These are phyloP conservation scores for Okapia johnstoni DNA, from an alignment of 2,113 vertebrate genomes.

Conservation along the genomic window DNA sequence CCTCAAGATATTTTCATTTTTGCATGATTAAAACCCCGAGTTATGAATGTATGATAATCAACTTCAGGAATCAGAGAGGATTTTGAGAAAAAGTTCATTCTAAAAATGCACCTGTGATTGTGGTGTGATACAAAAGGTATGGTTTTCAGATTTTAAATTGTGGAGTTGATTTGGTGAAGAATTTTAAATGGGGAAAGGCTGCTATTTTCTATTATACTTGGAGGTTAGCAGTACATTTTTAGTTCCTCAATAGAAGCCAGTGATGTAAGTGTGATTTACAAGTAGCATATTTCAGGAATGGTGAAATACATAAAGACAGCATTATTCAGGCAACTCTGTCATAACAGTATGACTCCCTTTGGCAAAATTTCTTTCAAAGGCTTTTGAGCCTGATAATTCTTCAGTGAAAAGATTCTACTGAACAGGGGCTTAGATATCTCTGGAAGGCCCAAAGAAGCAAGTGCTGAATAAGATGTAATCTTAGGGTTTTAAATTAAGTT, in stretches of 20 bases:
- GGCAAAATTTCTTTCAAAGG: constrained; percentile 38
- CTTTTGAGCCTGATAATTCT: constrained; percentile 40
- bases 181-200: background rate
- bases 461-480: constrained; percentile 17
- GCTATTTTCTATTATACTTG: constrained; percentile 7
- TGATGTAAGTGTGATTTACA: constrained; percentile 28
- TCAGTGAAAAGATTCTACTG: background rate
- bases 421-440: background rate
- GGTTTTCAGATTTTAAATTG: background rate
- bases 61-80: background rate
- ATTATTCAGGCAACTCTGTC: constrained; percentile 40
- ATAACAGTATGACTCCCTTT: background rate
- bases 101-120: background rate
- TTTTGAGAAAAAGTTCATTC: background rate
- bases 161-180: background rate
- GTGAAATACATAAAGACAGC: background rate
- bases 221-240: background rate
- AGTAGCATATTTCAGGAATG: background rate
- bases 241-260: background rate
- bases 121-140: background rate
- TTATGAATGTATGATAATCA: background rate
- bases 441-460: background rate
- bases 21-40: background rate
- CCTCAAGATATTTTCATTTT: background rate
- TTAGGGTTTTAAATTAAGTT: constrained; percentile 50